Evolutionary conservation across 2,888 invertebrate species (phyloP).

Genomic region (Pocota personata): DNA sequence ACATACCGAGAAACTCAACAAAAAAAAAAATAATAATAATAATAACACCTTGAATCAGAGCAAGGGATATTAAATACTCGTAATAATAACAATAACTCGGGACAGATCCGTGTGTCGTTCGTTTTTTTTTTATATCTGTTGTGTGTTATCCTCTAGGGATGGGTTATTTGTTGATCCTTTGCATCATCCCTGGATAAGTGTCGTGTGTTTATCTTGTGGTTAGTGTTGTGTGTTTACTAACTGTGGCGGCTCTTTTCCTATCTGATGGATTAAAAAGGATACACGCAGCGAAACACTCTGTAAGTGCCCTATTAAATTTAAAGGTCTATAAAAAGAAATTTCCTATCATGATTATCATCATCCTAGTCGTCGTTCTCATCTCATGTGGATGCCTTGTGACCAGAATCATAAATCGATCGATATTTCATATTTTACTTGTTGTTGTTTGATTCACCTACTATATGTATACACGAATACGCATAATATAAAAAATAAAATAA

Average conservation of each 20-base stretch:
- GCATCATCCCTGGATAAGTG: constrained; percentile 40
- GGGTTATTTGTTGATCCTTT: constrained; percentile 57
- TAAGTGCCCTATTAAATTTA: constrained; percentile 57
- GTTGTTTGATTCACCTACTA: constrained; percentile 47
- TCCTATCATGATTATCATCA: constrained; percentile 12
- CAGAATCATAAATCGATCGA: constrained; percentile 69
- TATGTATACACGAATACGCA: constrained; percentile 27
- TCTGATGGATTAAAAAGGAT: constrained; percentile 55
- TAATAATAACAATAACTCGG: constrained; percentile 56
- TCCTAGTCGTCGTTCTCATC: constrained; percentile 12
- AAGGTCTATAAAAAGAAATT: constrained; percentile 15
- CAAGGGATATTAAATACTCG: constrained; percentile 60
- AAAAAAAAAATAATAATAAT: background rate
- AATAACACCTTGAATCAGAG: constrained; percentile 28
- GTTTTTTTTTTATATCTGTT: constrained; percentile 10
- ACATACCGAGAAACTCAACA: background rate
- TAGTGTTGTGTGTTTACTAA: constrained; percentile 41
- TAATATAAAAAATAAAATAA: constrained; percentile 20
- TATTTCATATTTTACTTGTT: constrained; percentile 59
- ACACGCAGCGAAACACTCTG: constrained; percentile 7
- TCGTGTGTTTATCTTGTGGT: constrained; percentile 39
- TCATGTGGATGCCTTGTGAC: constrained; percentile 42
- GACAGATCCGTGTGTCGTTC: constrained; percentile 25
- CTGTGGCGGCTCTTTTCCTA: background rate
- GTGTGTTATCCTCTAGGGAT: constrained; percentile 2